phyloP scores from a whole-genome alignment of 2,113 vertebrate species.

The Muntiacus reevesi region DNA sequence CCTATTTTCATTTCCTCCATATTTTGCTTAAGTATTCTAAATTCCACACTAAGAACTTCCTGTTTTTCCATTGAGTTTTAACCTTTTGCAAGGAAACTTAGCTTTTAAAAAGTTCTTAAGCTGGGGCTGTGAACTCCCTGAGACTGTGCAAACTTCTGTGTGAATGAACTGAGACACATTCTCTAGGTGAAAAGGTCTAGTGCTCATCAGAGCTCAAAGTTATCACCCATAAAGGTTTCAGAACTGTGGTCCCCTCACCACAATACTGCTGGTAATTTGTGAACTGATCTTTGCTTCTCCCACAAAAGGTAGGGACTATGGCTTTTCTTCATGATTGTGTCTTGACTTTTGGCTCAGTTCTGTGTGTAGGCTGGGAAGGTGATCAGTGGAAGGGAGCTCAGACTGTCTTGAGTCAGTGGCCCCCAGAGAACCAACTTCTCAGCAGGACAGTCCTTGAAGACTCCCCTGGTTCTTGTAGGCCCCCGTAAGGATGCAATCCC shows the following conservation, averaged over 20 bases:
- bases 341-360: not conserved
- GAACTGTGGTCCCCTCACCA: not conserved
- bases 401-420: not conserved
- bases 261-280: not conserved
- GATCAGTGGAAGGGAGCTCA: not conserved
- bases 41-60: not conserved
- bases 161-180: not conserved
- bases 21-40: constrained; percentile 32
- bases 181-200: not conserved
- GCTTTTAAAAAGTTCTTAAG: not conserved
- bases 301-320: not conserved
- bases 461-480: not conserved
- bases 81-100: not conserved
- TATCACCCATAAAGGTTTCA: not conserved
- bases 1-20: not conserved
- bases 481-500: not conserved
- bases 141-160: not conserved
- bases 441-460: not conserved
- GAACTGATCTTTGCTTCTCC: not conserved
- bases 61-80: constrained; percentile 11
- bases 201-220: not conserved
- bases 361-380: not conserved
- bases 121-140: not conserved
- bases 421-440: not conserved
- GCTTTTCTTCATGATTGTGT: not conserved